Evolutionary conservation across 2,888 invertebrate species (phyloP), one percentile per base, ranked within the genome.

Genomic region (Amphipoea oculea): DNA sequence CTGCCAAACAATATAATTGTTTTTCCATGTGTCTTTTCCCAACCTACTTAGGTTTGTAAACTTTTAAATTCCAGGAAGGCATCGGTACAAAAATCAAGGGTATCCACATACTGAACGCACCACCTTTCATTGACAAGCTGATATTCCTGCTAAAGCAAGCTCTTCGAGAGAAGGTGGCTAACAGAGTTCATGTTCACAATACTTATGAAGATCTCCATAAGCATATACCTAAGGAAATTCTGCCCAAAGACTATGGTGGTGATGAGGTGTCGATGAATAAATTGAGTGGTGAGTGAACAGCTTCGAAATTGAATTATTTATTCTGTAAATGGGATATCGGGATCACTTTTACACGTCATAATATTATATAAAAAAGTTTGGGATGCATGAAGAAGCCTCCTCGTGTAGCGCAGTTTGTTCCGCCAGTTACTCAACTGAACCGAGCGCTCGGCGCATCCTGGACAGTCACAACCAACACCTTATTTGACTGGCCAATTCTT

Each of bases 1-100:
- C 48, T 51, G 17, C 5, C 17, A 1, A 5, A 1, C 51, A 5
- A 5, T 51, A 5, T 14, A 48, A 5, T 17, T 51, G 11, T 17
- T 17, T 57, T 57, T 57, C 12, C n/a, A n/a, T 12, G 12, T 63
- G 0, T 36, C 20, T 65, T 36, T 20, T 40, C 0, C 36, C 4
- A 63, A 63, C 9, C 4, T 17, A 29, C 17, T 36, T 17, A 17
- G 0, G 0, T 7, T 17, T 36, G 3, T 9, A 63, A 63, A 36
- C 17, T 23, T 65, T 65, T 2, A 23, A 4, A 40, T 65, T 65
- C 1, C 92, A 96, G 96, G 96, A 96, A 92, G 96, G 95, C 2
- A 94, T 93, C 11, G 96, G 96, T 0, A 95, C 95, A 0, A 96
- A 95, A 91, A 95, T 96, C 60, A 96, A 96, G 89, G 96, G 96